phyloP scores from a whole-genome alignment of 2,888 invertebrate species.

The Drosophila gaucha region DNA sequence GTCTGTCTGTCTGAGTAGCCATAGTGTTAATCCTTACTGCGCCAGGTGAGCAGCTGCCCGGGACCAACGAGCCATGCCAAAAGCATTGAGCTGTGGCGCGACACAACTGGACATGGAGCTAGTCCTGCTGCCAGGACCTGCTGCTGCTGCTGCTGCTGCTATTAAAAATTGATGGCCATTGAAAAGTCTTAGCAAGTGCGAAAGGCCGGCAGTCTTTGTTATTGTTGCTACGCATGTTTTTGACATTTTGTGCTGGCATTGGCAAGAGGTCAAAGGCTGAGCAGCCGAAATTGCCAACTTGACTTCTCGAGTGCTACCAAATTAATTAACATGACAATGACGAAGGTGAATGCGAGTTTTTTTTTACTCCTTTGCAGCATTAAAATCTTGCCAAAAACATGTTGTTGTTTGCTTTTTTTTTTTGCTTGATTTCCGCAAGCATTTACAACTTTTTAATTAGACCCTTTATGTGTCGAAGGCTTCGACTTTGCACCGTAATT shows the following conservation, averaged over 20 bases:
- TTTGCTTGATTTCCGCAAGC: slow-evolving; percentile 23
- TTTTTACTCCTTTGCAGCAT: slow-evolving; percentile 43
- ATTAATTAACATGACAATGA: slow-evolving; percentile 82
- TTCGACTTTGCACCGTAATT: slow-evolving; percentile 64
- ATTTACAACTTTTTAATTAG: slow-evolving; percentile 75
- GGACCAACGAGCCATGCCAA: slow-evolving; percentile 67
- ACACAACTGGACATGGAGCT: slow-evolving; percentile 50
- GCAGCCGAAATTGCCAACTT: slow-evolving; percentile 46
- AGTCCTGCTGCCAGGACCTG: not conserved
- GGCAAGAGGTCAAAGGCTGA: slow-evolving; percentile 46
- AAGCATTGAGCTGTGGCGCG: slow-evolving; percentile 71
- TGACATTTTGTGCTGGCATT: slow-evolving; percentile 55
- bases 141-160: slow-evolving; percentile 12
- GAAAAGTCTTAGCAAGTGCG: slow-evolving; percentile 72
- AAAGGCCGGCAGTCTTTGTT: slow-evolving; percentile 40
- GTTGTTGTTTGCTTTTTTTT: slow-evolving; percentile 6
- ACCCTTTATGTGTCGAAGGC: slow-evolving; percentile 43
- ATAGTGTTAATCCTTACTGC: slow-evolving; percentile 47
- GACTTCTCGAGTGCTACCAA: slow-evolving; percentile 71
- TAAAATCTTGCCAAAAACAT: slow-evolving; percentile 31
- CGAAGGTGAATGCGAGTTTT: slow-evolving; percentile 81
- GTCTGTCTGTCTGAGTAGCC: slow-evolving; percentile 11
- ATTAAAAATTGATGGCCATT: slow-evolving; percentile 73
- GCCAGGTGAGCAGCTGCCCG: slow-evolving; percentile 49
- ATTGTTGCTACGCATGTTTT: slow-evolving; percentile 59